Base-by-base conservation (phyloP, 35 echinoderm and acorn worm genomes). In the Anneissia japonica region DNA sequence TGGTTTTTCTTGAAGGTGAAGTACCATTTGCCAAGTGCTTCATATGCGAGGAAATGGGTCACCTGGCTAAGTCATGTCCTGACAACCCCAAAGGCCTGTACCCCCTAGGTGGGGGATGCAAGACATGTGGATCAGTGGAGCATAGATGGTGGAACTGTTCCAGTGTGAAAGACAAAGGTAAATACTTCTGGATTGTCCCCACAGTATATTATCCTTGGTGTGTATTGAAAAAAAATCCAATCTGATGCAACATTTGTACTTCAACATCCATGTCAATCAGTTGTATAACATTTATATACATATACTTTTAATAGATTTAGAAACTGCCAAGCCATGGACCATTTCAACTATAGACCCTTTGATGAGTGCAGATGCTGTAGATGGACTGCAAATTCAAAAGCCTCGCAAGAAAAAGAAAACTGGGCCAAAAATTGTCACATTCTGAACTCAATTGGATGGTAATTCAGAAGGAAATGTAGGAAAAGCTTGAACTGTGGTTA, bases 81-180 rank as follows among this genome's bases (percentile, higher is more conserved):
- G 92, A 99, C 79, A 99, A 99, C 40, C 96, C 96, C 33, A 89
- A 90, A 17, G 92, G 96, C 30, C 90, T 99, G 34, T 99, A 94
- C 34, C 96, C 96, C 5, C 9, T 82, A 34, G 96, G 96, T 32
- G 96, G 96, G 5, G 82, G 82, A 11, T 99, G 96, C 51, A 92
- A 92, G 81, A 72, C 85, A 7, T 99, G 96, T 87, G 96, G 92
- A 13, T 99, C 96, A 23, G 96, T 99, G 33, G 96, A 99, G 43
- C 96, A 99, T 51, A 89, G 64, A 76, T 87, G 75, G 37, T 84
- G 83, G 45, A 86, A 91, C 55, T 99, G 96, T 38, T 89, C 92
- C 0, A 45, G 83, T 11, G 84, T 31, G 46, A 56, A 83, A 73
- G 72, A 41, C 10, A 88, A 92, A 87, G 93, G 93, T 95, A 83